A percentile compares a stretch with the other conserved stretches of the same genome.
Evolutionary conservation across 2,113 vertebrate genomes (phyloP).

Genomic region (Noctilio leporinus): DNA sequence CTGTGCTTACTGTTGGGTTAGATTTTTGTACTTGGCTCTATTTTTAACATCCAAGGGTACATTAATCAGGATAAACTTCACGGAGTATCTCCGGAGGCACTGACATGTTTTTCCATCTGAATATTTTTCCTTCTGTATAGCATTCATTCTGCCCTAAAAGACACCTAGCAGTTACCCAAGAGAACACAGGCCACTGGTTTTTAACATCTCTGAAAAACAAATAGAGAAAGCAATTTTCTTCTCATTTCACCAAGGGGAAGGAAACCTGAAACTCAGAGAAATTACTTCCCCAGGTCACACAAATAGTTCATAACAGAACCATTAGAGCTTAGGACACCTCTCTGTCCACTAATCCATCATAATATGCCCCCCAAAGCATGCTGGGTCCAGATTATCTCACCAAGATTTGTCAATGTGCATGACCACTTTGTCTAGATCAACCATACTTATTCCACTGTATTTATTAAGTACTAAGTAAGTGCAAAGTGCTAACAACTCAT

Average conservation of each 20-base stretch:
- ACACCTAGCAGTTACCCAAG: background rate
- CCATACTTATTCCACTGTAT: background rate
- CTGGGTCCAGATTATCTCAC: background rate
- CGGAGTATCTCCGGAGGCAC: background rate
- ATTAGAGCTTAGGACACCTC: background rate
- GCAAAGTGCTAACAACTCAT: background rate
- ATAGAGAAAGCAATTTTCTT: slow-evolving; percentile 26
- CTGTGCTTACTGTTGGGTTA: background rate
- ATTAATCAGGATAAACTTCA: slow-evolving; percentile 23
- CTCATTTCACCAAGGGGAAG: background rate
- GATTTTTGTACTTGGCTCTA: background rate
- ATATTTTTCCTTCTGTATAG: slow-evolving; percentile 29
- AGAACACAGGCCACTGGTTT: slow-evolving; percentile 3
- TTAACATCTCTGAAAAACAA: slow-evolving; percentile 49
- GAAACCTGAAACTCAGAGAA: slow-evolving; percentile 35
- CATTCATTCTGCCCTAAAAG: background rate
- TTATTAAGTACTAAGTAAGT: background rate
- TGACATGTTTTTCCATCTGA: background rate
- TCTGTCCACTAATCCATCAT: background rate
- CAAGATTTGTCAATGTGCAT: background rate
- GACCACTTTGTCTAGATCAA: background rate
- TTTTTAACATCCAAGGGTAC: background rate
- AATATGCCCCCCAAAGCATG: background rate
- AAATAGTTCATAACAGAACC: slow-evolving; percentile 6
- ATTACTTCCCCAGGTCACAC: slow-evolving; percentile 27